These are phyloP conservation scores for Sitobion miscanthi DNA, from an alignment of 1,140 invertebrate species.

Conservation along the genomic window DNA sequence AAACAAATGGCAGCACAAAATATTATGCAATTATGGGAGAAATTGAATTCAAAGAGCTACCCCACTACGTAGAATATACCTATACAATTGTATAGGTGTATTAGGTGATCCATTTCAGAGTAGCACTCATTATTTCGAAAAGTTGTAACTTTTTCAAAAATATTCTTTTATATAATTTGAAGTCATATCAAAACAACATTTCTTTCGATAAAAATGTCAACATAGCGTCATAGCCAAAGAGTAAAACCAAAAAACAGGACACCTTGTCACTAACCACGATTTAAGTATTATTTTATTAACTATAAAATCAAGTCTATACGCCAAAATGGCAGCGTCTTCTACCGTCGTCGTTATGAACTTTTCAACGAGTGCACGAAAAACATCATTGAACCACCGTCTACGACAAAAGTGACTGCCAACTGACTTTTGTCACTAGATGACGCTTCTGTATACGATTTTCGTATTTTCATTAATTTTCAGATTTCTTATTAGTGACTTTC, in stretches of 20 bases:
- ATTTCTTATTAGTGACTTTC: neutral
- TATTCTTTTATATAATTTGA: no score
- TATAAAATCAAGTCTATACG: neutral
- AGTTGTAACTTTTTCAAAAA: no score
- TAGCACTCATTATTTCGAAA: no score
- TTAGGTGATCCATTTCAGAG: no score
- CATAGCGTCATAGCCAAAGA: no score
- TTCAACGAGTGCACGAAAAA: neutral
- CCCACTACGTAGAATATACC: neutral
- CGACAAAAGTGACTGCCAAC: neutral
- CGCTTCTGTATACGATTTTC: neutral
- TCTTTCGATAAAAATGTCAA: no score
- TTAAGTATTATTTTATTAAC: neutral
- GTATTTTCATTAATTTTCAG: neutral
- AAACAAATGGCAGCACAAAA: slow-evolving; percentile 22
- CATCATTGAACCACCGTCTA: neutral
- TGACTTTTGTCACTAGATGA: neutral
- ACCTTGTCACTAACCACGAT: no score
- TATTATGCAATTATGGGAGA: neutral
- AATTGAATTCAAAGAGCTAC: neutral
- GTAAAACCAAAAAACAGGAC: no score
- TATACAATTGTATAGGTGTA: neutral
- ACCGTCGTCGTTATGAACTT: neutral
- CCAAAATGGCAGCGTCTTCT: neutral
- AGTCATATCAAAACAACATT: no score